A percentile compares a stretch with the other conserved stretches of the same genome.
Conservation (phyloP, 2,113 vertebrate genomes). For the Tinamus guttatus region DNA sequence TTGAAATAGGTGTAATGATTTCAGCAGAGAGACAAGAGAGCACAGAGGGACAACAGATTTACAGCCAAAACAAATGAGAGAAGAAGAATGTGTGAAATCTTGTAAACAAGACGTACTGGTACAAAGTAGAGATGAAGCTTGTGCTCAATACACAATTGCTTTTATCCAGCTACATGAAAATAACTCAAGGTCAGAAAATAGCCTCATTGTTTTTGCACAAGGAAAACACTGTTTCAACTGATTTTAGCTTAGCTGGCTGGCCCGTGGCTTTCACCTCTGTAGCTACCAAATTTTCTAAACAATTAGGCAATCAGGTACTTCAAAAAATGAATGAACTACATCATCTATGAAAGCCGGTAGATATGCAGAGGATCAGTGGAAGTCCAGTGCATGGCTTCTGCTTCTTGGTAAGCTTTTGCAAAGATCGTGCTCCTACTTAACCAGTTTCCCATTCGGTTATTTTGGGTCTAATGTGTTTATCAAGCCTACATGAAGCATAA, state of each 20-base stretch:
- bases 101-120: neutral
- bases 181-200: neutral
- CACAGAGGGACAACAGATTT: neutral
- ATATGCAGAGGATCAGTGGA: fast-evolving
- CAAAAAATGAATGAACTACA: neutral
- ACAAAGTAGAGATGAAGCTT: neutral
- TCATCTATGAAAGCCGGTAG: neutral
- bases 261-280: neutral
- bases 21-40: neutral
- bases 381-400: neutral
- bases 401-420: neutral
- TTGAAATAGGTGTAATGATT: neutral
- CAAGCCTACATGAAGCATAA: neutral
- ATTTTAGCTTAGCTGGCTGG: neutral
- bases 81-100: neutral
- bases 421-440: neutral
- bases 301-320: neutral
- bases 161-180: neutral
- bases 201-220: neutral
- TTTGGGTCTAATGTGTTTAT: neutral
- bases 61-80: neutral
- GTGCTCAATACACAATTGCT: neutral
- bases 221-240: neutral
- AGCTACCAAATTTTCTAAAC: neutral
- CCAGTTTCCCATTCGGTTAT: neutral